phyloP scores from a whole-genome alignment of 64 coral and sea anemone genomes.

The Catalaphyllia jardinei region DNA sequence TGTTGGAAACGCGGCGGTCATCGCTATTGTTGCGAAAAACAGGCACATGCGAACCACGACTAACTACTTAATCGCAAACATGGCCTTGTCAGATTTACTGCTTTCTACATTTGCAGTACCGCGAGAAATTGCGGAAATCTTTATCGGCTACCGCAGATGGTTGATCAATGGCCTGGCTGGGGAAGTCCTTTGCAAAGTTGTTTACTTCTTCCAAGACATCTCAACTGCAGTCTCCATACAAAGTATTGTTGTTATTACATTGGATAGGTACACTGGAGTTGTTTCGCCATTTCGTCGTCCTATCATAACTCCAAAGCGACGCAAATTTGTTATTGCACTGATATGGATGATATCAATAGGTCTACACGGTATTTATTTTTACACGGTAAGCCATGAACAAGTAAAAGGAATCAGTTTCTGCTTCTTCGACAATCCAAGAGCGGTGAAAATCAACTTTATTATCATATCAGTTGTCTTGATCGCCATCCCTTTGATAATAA shows the following conservation, averaged over 20 bases:
- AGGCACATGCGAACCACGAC: slow-evolving; percentile 23
- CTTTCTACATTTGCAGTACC: slow-evolving; percentile 32
- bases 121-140: slow-evolving; percentile 23
- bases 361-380: slow-evolving; percentile 36
- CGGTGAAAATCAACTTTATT: background rate
- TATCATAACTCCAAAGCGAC: background rate
- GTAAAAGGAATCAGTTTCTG: background rate
- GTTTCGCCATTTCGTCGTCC: slow-evolving; percentile 18
- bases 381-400: background rate
- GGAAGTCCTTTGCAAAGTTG: slow-evolving; percentile 17
- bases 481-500: slow-evolving; percentile 24
- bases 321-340: slow-evolving; percentile 30
- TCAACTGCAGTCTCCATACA: slow-evolving; percentile 51
- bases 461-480: slow-evolving; percentile 10
- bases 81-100: slow-evolving; percentile 55
- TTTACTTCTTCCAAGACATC: slow-evolving; percentile 46
- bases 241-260: slow-evolving; percentile 42
- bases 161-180: slow-evolving; percentile 7
- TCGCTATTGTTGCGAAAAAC: slow-evolving; percentile 39
- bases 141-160: slow-evolving; percentile 13
- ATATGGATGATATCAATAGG: slow-evolving; percentile 28
- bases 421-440: background rate
- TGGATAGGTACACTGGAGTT: slow-evolving; percentile 42
- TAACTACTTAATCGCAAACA: slow-evolving; percentile 60
- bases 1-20: background rate